Base-by-base conservation (phyloP, 1,140 invertebrate species). In the Drosophila simulans region DNA sequence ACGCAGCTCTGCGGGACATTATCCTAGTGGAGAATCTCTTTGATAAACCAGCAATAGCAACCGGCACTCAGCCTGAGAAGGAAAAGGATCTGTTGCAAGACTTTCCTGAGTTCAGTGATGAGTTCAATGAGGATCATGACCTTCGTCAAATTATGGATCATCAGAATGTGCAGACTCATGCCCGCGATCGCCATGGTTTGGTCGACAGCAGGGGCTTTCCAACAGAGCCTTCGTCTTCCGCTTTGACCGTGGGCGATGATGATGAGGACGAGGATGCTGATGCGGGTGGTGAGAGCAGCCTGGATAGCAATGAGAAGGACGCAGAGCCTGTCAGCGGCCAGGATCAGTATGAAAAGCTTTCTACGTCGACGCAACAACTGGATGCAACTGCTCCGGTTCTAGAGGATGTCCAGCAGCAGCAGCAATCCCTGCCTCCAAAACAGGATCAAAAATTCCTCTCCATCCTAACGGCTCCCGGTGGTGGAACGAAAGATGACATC, bases 1-100 rank as follows among this genome's bases (percentile, higher is more conserved):
- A 96, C 88, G 95, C 95, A 0, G 95, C 95, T 0, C 88, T 95
- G 52, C 86, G 96, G 39, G 95, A 96, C 86, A 96, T 96, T 22
- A 95, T 95, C 55, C 93, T 94, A 75, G 93, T 94, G 17, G 94
- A 94, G 72, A 93, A 94, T 64, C 85, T 93, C 4, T 93, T 93
- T 37, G 94, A 94, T 11, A 94, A 94, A 55, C 93, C 94, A 48
- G 46, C 15, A 25, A n/a, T 40, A 1, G 5, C 53, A 31, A 8
- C 45, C 13, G 56, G 48, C 1, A 22, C 39, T 7, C 34, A 51
- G 0, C 57, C 55, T 2, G 89, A 88, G 17, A 77, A 82, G 2
- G 84, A 89, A 15, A 77, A 83, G 58, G 85, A 90, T 77, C 56
- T 86, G 31, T 60, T 91, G 54, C 91, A 91, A 53, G 91, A 91